phyloP scores from a whole-genome alignment of 2,797 vertebrate genomes.

The Danionella dracula region DNA sequence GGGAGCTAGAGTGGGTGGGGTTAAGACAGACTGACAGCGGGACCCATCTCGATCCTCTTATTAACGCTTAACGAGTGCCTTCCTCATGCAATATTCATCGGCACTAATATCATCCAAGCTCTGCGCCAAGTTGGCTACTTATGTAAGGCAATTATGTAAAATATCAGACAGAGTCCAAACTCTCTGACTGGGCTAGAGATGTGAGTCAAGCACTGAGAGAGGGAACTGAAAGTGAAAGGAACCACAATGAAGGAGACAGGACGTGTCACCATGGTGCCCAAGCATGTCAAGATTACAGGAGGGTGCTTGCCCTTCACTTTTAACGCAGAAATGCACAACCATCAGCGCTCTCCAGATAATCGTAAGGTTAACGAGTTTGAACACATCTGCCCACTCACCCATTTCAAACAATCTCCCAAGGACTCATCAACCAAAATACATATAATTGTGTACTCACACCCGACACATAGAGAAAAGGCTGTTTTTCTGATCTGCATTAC shows the following conservation, averaged over 20 bases:
- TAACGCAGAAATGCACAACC: conserved; percentile 15
- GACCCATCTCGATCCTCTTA: conserved; percentile 74
- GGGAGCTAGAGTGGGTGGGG: conserved; percentile 54
- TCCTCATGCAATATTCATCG: conserved; percentile 79
- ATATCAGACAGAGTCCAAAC: conserved; percentile 68
- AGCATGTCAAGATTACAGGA: background rate
- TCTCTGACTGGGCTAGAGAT: conserved; percentile 65
- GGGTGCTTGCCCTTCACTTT: background rate
- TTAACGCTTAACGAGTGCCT: conserved; percentile 77
- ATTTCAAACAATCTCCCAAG: conserved; percentile 25
- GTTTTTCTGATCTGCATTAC: conserved; percentile 30
- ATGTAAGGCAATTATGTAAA: conserved; percentile 82
- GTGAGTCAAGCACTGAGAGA: conserved; percentile 53
- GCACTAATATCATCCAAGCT: conserved; percentile 72
- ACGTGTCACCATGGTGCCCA: background rate
- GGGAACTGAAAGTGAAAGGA: background rate
- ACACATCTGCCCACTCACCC: conserved; percentile 9
- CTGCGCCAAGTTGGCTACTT: conserved; percentile 70
- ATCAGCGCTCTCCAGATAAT: background rate
- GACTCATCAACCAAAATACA: conserved; percentile 22
- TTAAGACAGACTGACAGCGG: conserved; percentile 70
- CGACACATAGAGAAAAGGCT: conserved; percentile 2
- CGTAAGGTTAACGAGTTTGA: conserved; percentile 23
- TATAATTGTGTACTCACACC: conserved; percentile 13
- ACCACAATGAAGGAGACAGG: background rate